Evolutionary conservation across 92 coral and sea anemone genomes (phyloP).

Genomic region (Porites evermanni): DNA sequence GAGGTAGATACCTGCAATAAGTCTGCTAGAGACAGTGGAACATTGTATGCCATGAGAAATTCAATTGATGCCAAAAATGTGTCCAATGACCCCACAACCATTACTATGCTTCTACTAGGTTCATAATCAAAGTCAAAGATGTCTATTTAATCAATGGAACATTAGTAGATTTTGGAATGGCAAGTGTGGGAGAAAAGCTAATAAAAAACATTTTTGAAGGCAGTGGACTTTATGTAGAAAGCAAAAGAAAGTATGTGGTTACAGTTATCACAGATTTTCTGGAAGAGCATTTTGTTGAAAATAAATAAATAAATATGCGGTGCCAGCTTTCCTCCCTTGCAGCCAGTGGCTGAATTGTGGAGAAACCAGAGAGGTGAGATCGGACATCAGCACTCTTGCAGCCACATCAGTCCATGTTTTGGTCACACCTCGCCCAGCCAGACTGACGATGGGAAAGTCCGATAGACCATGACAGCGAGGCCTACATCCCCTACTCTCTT

Average conservation of each 20-base stretch:
- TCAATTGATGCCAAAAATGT: slow-evolving; percentile 75
- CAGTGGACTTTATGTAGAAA: slow-evolving; percentile 1
- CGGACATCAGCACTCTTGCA: no score
- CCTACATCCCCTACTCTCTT: no score
- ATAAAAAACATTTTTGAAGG: slow-evolving; percentile 29
- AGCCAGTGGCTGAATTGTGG: no score
- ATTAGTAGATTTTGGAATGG: slow-evolving; percentile 53
- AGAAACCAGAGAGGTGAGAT: no score
- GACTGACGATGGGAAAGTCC: no score
- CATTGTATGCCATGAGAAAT: slow-evolving; percentile 61
- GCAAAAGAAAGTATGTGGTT: background rate
- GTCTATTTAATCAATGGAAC: slow-evolving; percentile 60
- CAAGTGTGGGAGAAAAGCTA: slow-evolving; percentile 9
- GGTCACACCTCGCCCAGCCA: no score
- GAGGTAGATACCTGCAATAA: no score
- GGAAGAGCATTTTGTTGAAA: slow-evolving; percentile 31
- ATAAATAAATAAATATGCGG: no score
- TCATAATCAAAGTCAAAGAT: slow-evolving; percentile 56
- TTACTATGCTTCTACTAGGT: slow-evolving; percentile 69
- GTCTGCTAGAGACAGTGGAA: slow-evolving; percentile 42
- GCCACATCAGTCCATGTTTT: no score
- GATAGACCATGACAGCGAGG: no score
- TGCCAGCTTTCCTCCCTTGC: no score
- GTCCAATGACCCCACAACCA: slow-evolving; percentile 60
- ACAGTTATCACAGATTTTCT: slow-evolving; percentile 22